Conservation (phyloP, 2,113 vertebrate genomes). For the Monarcha castaneiventris region DNA sequence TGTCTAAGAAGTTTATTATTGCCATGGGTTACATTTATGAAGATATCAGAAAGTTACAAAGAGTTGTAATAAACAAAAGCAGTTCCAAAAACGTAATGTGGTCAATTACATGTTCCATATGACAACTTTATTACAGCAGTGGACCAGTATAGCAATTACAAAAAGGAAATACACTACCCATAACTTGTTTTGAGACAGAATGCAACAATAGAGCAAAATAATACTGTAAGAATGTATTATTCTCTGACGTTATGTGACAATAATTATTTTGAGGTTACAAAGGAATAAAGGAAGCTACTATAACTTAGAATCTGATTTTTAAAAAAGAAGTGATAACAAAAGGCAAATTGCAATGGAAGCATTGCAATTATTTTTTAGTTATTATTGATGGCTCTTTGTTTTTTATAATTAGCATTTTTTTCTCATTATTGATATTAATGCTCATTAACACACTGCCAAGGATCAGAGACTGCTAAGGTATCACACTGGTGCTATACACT, state of each 20-base stretch:
- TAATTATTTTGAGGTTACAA: constrained; percentile 22
- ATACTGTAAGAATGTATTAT: neutral
- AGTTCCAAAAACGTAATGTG: neutral
- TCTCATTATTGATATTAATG: neutral
- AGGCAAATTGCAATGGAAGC: constrained; percentile 4
- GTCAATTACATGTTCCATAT: neutral
- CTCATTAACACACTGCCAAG: neutral
- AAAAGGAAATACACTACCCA: constrained; percentile 16
- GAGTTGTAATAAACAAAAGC: constrained; percentile 11
- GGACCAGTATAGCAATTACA: neutral
- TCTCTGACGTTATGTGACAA: neutral
- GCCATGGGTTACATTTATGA: constrained; percentile 30
- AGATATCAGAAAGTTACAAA: constrained; percentile 14
- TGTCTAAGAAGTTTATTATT: constrained; percentile 18
- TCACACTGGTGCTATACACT: rapidly evolving
- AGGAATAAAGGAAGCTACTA: constrained; percentile 7
- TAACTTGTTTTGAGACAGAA: constrained; percentile 38
- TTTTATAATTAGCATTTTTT: neutral
- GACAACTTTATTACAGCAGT: constrained; percentile 35
- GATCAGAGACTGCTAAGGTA: neutral
- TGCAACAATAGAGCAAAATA: neutral
- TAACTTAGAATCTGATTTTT: neutral
- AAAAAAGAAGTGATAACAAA: neutral
- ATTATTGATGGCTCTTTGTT: neutral
- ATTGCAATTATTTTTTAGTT: neutral